These are phyloP conservation scores for Mastomys coucha DNA, from an alignment of 2,113 vertebrate genomes.

Conservation along the genomic window DNA sequence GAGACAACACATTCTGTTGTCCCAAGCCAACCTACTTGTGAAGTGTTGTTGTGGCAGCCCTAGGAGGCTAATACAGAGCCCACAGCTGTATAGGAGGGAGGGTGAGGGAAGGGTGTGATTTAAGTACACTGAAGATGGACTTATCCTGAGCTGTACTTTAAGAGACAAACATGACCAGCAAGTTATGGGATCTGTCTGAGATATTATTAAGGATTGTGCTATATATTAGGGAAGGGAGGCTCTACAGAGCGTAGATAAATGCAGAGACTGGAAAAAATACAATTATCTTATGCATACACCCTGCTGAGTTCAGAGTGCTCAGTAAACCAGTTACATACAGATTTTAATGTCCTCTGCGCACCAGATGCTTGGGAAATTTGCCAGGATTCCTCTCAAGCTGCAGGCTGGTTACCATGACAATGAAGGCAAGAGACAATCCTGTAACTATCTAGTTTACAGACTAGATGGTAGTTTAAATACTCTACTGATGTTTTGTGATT, in stretches of 20 bases:
- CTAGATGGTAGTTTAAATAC: not conserved
- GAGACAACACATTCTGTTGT: not conserved
- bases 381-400: constrained; percentile 62
- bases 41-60: not conserved
- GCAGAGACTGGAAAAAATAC: constrained; percentile 48
- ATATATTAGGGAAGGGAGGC: constrained; percentile 2
- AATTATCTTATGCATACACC: constrained; percentile 62
- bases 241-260: constrained; percentile 6
- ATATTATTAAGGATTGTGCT: constrained; percentile 11
- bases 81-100: not conserved
- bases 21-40: not conserved
- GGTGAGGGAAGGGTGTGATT: not conserved
- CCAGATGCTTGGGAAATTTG: constrained; percentile 67
- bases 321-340: constrained; percentile 50
- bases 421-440: constrained; percentile 55
- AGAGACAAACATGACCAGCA: not conserved
- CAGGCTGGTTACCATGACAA: constrained; percentile 70
- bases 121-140: not conserved
- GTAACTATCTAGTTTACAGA: constrained; percentile 30
- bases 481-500: constrained; percentile 37
- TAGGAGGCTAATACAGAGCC: not conserved
- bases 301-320: constrained; percentile 45
- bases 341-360: constrained; percentile 58
- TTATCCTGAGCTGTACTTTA: constrained; percentile 1
- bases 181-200: not conserved